Evolutionary conservation across 2,797 vertebrate species (phyloP).

Genomic region (Carcharodon carcharias): DNA sequence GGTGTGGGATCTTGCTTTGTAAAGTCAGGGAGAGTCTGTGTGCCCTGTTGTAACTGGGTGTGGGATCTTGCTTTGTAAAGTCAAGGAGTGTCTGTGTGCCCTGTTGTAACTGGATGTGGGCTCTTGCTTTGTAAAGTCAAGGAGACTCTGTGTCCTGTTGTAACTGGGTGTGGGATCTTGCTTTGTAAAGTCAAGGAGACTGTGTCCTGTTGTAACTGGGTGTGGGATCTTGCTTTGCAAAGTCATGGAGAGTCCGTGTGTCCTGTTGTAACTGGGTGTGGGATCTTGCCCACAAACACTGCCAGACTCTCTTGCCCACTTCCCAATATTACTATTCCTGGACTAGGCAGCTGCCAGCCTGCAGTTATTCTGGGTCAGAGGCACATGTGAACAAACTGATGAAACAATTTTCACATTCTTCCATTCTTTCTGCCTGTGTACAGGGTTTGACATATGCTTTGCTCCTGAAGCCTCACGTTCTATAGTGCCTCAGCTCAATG

Average conservation of each 20-base stretch:
- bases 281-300: neutral
- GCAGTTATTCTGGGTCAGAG: neutral
- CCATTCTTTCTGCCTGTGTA: no score
- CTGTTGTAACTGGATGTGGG: neutral
- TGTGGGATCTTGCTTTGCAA: neutral
- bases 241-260: neutral
- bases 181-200: neutral
- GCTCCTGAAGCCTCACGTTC: no score
- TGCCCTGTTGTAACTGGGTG: neutral
- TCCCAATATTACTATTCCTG: neutral
- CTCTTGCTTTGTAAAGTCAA: neutral
- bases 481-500: neutral
- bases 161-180: neutral
- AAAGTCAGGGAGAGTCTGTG: neutral
- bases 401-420: neutral
- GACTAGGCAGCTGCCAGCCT: neutral
- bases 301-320: neutral
- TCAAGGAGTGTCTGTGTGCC: neutral
- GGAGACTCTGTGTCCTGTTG: neutral
- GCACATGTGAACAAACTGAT: neutral
- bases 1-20: neutral
- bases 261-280: neutral
- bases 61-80: neutral
- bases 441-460: no score
- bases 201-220: neutral